Base-by-base conservation (phyloP, 2,888 invertebrate genomes). In the Corbicula japonica region DNA sequence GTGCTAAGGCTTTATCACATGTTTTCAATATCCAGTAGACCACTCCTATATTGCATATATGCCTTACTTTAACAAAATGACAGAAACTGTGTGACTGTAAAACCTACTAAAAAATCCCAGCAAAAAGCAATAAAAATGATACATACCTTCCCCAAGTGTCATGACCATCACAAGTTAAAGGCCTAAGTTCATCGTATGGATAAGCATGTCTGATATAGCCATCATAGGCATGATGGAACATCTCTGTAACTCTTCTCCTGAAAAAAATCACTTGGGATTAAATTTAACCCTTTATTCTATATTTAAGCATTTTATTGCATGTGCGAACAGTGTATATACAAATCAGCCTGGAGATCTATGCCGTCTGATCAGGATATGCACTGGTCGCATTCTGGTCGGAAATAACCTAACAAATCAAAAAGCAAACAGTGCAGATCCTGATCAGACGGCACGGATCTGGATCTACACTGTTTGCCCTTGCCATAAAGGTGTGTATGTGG, bases 161-260 rank as follows among this genome's bases (percentile, higher is more conserved):
- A 72, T 92, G 91, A 3, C 93, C 92, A 87, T 98, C 97, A 94
- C 99, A 99, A 69, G 98, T 97, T 18, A 99, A 94, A 0, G 99
- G 99, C 76, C 98, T 95, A 21, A 99, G 94, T 93, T 99, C 99
- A 93, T 99, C 99, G 92, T 97, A 98, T 0, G 98, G 98, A 93
- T 97, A 98, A 1, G 99, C 99, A 94, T 98, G 96, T 74, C 95
- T 95, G 82, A 99, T 95, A 92, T 99, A 99, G 87, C 98, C 97
- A 83, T 99, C 96, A 93, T 99, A 99, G 0, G 99, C 99, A 95
- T 99, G 98, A 92, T 98, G 97, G 93, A 99, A 99, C 98, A 99
- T 99, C 74, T 96, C 95, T 34, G 96, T 95, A 0, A 98, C 98
- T 94, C 98, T 97, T 92, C 98, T 97, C 86, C 98, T 95, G 90